Percentiles rank a stretch among this genome's conserved stretches.
Evolutionary conservation across 1,140 invertebrate species (phyloP).

Genomic region (Drosophila eugracilis): DNA sequence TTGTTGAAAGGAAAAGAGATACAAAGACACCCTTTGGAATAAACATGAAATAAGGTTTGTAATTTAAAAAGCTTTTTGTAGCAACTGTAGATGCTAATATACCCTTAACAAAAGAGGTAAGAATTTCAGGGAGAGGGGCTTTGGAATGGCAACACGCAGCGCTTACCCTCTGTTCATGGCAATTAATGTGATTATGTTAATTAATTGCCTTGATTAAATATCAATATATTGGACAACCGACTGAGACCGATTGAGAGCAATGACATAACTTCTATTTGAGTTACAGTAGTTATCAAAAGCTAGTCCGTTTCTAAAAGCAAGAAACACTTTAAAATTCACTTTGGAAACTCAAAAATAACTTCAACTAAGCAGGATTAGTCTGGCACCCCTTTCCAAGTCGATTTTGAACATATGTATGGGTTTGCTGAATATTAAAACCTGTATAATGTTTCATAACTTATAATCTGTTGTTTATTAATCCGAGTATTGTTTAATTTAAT

Average conservation of each 20-base stretch:
- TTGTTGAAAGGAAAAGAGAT: slow-evolving; percentile 3
- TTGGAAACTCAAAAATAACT: background rate
- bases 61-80: background rate
- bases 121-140: background rate
- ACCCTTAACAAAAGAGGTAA: background rate
- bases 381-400: background rate
- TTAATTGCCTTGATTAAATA: slow-evolving; percentile 71
- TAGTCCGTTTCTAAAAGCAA: too few species aligned
- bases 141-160: slow-evolving; percentile 10
- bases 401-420: background rate
- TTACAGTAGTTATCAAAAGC: background rate
- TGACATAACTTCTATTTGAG: slow-evolving; percentile 10
- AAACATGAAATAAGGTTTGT: background rate
- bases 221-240: slow-evolving; percentile 48
- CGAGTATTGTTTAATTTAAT: slow-evolving; percentile 24
- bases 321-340: background rate
- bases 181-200: slow-evolving; percentile 65
- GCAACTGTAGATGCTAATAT: background rate
- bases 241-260: background rate
- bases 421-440: slow-evolving; percentile 3
- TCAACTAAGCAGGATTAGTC: background rate
- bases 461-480: slow-evolving; percentile 31
- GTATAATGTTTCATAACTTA: slow-evolving; percentile 29
- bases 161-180: slow-evolving; percentile 19
- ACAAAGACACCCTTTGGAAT: slow-evolving; percentile 2